Conservation (phyloP, 92 coral and sea anemone genomes). For the Plumapathes pennacea region DNA sequence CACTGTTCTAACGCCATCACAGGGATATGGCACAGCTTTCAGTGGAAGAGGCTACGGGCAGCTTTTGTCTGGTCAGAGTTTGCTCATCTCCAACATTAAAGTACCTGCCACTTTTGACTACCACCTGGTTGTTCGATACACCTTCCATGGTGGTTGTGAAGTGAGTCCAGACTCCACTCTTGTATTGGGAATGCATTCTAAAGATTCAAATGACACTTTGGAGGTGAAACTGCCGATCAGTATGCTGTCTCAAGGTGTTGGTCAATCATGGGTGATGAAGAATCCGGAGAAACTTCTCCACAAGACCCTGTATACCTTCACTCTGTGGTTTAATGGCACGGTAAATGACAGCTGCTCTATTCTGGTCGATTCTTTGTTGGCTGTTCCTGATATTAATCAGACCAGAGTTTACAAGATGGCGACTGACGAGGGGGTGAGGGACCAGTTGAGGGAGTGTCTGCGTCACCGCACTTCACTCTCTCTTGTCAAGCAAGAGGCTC, state of each 20-base stretch:
- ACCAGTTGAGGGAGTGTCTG: constrained; percentile 43
- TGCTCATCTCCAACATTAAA: constrained; percentile 17
- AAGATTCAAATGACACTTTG: background rate
- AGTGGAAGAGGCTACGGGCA: constrained; percentile 74
- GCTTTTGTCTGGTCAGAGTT: constrained; percentile 21
- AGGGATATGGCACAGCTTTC: constrained; percentile 34
- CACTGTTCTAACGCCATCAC: constrained; percentile 26
- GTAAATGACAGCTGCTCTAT: constrained; percentile 26
- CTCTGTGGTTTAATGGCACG: constrained; percentile 31
- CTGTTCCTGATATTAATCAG: constrained; percentile 57
- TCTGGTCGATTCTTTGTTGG: constrained; percentile 70
- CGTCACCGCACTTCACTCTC: constrained; percentile 31
- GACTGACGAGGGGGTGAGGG: constrained; percentile 42
- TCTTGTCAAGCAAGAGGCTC: constrained; percentile 12
- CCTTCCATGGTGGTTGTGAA: constrained; percentile 20
- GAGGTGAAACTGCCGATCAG: constrained; percentile 10
- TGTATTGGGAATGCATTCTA: background rate
- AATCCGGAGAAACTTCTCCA: constrained; percentile 12
- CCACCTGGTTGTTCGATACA: constrained; percentile 56
- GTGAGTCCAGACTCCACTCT: constrained; percentile 1
- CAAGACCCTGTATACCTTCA: constrained; percentile 29
- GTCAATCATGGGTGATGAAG: constrained; percentile 27
- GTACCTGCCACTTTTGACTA: constrained; percentile 44
- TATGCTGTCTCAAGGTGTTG: constrained; percentile 20
- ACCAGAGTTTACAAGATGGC: constrained; percentile 58